Evolutionary conservation across 2,113 vertebrate genomes (phyloP).

Genomic region (Tringa solitaria): DNA sequence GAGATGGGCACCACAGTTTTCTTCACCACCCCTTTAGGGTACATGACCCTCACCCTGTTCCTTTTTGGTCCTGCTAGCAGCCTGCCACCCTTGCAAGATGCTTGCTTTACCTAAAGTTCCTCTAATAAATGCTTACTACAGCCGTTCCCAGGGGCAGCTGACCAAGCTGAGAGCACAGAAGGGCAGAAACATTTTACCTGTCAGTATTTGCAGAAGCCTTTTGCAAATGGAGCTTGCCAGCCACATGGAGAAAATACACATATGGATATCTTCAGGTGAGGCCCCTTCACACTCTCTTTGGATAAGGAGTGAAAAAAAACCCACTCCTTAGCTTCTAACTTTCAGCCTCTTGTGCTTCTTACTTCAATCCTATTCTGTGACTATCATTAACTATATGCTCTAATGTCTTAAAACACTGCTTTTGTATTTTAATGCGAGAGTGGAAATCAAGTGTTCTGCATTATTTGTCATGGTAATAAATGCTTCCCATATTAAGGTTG

Average conservation of each 20-base stretch:
- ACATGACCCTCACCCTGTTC: background rate
- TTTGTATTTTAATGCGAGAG: background rate
- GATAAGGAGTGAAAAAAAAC: rapidly evolving
- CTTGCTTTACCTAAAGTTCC: background rate
- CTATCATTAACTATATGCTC: background rate
- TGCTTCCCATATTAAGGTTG: background rate
- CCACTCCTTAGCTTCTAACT: background rate
- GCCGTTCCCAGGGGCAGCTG: background rate
- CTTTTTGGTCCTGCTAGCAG: background rate
- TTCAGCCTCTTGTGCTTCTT: background rate
- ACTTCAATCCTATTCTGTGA: background rate
- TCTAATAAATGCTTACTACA: background rate
- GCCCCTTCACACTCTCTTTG: background rate
- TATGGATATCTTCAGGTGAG: background rate
- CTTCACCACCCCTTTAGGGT: background rate
- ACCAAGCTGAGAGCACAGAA: background rate
- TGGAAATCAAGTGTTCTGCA: background rate
- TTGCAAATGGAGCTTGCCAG: background rate
- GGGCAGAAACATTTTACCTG: background rate
- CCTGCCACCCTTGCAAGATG: background rate
- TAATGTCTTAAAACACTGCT: background rate
- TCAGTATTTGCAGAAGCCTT: background rate
- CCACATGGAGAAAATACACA: background rate
- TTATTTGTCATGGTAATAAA: constrained; percentile 7
- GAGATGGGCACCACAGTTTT: background rate